Evolutionary conservation across 2,888 invertebrate genomes (phyloP).

Genomic region (Cheilosia vulpina): DNA sequence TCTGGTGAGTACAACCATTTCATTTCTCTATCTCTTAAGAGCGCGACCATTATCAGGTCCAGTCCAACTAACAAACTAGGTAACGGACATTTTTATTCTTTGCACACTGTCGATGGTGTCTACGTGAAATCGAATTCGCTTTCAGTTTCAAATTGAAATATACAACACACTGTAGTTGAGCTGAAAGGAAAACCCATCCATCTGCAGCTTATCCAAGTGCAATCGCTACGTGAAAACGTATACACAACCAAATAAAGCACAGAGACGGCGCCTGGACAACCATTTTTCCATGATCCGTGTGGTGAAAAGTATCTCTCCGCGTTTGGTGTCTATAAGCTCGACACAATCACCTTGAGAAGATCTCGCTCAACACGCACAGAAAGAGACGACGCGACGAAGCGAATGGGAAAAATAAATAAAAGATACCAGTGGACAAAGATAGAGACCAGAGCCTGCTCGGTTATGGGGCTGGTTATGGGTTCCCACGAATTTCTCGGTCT

Average conservation of each 20-base stretch:
- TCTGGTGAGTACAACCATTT: constrained; percentile 75
- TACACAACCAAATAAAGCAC: constrained; percentile 65
- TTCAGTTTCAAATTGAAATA: constrained; percentile 57
- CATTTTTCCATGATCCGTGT: constrained; percentile 65
- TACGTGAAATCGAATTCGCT: constrained; percentile 55
- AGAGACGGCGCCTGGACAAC: constrained; percentile 65
- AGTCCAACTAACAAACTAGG: constrained; percentile 50
- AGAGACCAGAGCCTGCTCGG: constrained; percentile 41
- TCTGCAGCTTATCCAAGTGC: constrained; percentile 60
- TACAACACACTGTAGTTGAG: constrained; percentile 8
- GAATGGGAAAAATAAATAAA: constrained; percentile 9
- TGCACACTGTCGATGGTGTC: background rate
- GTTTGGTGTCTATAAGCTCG: constrained; percentile 17
- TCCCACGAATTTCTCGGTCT: constrained; percentile 69
- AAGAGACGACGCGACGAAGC: background rate
- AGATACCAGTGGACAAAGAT: constrained; percentile 48
- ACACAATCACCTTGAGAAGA: constrained; percentile 71
- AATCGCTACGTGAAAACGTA: constrained; percentile 45
- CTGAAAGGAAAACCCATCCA: constrained; percentile 68
- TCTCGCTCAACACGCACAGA: constrained; percentile 59
- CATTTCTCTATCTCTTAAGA: background rate
- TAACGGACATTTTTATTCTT: constrained; percentile 29
- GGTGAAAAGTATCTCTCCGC: constrained; percentile 38
- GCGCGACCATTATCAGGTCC: constrained; percentile 36
- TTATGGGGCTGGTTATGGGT: constrained; percentile 44